Evolutionary conservation across 1,140 invertebrate genomes (phyloP).

Genomic region (Wiebesia pumilae): DNA sequence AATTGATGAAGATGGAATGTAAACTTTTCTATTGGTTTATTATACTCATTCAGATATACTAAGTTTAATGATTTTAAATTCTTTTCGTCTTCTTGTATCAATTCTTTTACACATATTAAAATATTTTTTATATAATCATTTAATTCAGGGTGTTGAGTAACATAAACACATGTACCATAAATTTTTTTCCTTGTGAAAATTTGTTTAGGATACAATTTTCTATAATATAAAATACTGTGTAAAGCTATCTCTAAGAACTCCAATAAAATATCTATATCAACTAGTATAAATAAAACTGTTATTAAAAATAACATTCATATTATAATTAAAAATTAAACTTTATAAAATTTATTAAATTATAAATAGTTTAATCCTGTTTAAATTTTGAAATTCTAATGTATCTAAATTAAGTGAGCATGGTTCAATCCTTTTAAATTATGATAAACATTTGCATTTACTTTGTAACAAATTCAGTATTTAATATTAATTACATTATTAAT

Average conservation of each 20-base stretch:
- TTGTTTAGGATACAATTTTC: constrained; percentile 77
- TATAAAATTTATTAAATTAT: no score
- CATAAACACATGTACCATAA: constrained; percentile 76
- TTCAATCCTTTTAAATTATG: no score
- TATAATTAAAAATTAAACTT: background rate
- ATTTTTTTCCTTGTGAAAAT: constrained; percentile 78
- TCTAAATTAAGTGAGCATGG: no score
- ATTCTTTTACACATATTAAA: constrained; percentile 70
- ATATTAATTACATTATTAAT: no score
- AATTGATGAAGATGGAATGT: constrained; percentile 75
- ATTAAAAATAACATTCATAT: background rate
- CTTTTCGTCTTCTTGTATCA: constrained; percentile 70
- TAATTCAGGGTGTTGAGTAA: constrained; percentile 78
- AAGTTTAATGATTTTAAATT: constrained; percentile 74
- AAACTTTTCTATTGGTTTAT: constrained; percentile 74
- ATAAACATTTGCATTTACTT: no score
- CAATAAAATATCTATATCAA: constrained; percentile 67
- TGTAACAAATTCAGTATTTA: no score
- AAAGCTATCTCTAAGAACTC: constrained; percentile 79
- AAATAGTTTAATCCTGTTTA: no score
- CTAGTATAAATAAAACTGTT: constrained; percentile 56
- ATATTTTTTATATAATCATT: constrained; percentile 78
- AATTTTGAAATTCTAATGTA: no score
- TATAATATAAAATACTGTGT: constrained; percentile 76
- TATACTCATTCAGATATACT: constrained; percentile 63